A percentile compares a stretch with the other conserved stretches of the same genome.
Evolutionary conservation across 2,113 vertebrate genomes (phyloP).

Genomic region (Hiodon alosoides): DNA sequence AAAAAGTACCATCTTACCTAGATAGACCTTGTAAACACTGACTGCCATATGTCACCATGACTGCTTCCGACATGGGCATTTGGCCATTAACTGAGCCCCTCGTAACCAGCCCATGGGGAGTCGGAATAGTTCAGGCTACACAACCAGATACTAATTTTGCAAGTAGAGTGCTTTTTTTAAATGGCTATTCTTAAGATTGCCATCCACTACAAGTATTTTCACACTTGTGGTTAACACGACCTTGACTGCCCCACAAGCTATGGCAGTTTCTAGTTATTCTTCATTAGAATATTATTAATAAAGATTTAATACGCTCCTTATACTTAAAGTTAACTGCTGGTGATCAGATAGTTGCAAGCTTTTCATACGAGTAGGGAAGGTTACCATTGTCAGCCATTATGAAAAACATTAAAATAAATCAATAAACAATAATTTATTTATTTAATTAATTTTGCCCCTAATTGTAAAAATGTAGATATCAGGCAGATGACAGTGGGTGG

Average conservation of each 20-base stretch:
- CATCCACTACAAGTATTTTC: neutral
- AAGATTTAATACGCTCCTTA: neutral
- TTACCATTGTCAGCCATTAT: neutral
- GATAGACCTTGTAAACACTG: neutral
- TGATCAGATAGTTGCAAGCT: neutral
- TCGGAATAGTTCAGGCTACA: neutral
- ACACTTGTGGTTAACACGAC: neutral
- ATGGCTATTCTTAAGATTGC: neutral
- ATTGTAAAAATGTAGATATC: slow-evolving; percentile 54
- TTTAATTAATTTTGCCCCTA: slow-evolving; percentile 28
- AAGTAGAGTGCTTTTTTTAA: neutral
- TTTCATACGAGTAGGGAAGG: neutral
- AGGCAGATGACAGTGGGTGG: slow-evolving; percentile 62
- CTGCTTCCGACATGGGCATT: neutral
- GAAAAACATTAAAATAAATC: neutral
- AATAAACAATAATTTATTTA: neutral
- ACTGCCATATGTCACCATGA: neutral
- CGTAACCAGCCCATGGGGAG: neutral
- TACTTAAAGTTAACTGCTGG: neutral
- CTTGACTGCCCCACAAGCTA: neutral
- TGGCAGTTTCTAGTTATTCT: neutral
- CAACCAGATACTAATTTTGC: neutral
- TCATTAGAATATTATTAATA: neutral
- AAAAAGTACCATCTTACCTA: neutral
- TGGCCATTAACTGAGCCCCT: neutral